Base-by-base conservation (phyloP, 2,888 invertebrate genomes). In the Oligia fasciuncula region DNA sequence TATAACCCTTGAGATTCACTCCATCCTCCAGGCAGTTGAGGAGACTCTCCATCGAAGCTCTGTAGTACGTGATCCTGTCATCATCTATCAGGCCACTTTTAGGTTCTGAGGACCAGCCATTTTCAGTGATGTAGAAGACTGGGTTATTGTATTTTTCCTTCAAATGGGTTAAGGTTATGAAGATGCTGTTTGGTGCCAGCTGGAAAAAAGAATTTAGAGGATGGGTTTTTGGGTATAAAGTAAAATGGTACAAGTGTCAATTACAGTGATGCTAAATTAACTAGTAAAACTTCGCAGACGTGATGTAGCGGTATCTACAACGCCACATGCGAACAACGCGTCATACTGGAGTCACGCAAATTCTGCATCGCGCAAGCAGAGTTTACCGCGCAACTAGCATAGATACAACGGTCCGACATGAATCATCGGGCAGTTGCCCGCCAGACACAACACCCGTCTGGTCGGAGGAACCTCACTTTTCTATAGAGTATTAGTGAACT, bases 51-150 rank as follows among this genome's bases (percentile, higher is more conserved):
- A 97, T 89, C 14, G 97, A 95, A 0, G 93, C 92, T 79, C 96
- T 92, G 76, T 96, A 93, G 91, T 96, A 97, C 0, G 88, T 79
- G 23, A 97, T 91, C 79, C 97, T 93, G 51, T 94, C 94, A 1
- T 94, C 91, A 89, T 97, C 97, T 1, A 94, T 89, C 3, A 97
- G 87, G 23, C 92, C 93, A 4, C 79, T 77, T 0, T 87, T 88
- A 0, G 91, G 89, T 0, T 63, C 3, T 35, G 96, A 96, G 11
- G 97, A 96, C 94, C 95, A 97, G 13, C 98, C 98, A 80, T 97
- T 98, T 90, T 98, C 98, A 0, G 97, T 97, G 57, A 98, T 94
- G 84, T 97, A 97, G 84, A 98, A 95, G 57, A 95, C 89, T 0
- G 97, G 97, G 87, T 97, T 95, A 43, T 96, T 95, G 89, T 97